Base-by-base conservation (phyloP, 30 jellyfish, hydroid and myxozoan species). In the Aurelia coerulea region DNA sequence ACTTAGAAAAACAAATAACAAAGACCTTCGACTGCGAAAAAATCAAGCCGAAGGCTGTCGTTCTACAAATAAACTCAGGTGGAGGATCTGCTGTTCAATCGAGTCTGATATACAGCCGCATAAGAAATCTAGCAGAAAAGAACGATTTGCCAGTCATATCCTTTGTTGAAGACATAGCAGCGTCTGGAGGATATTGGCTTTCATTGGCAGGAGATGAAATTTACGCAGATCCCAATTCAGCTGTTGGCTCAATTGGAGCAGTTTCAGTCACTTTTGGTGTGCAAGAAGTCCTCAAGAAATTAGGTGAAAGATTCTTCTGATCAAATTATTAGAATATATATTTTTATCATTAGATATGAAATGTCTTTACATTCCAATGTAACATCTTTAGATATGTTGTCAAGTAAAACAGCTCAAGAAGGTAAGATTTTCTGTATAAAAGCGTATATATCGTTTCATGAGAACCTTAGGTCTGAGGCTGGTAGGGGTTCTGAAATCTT, bases 71-170 rank as follows among this genome's bases (percentile, higher is more conserved):
- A 13, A 92, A 92, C 84, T 78, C 95, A 46, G 83, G 78, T 9
- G 98, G 98, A 34, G 98, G 98, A 0, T 86, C 97, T 41, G 92
- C 98, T 6, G 94, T 73, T 5, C 98, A 92, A 79, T 92, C 98
- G 5, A 91, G 81, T 17, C 62, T 92, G 84, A 92, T 92, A 59
- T 78, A 86, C 72, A 75, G 17, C 19, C 75, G 92, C 41, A 81
- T 92, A 5, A 75, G 88, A 19, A 82, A 87, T 37, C 62, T 87
- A 10, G 87, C 95, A 5, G 76, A 65, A 41, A 85, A 81, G 58
- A 92, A 90, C 13, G 74, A 81, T 11, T 62, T 92, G 32, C 94
- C 91, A 12, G 98, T 92, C 14, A 71, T 86, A 11, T 60, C 92
- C 33, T 86, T 79, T 71, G 83, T 87, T 1, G 92, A 92, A 63